A percentile compares a stretch with the other conserved stretches of the same genome.
These are phyloP conservation scores for Entomyzon cyanotis DNA, from an alignment of 2,113 vertebrate species.

Conservation along the genomic window DNA sequence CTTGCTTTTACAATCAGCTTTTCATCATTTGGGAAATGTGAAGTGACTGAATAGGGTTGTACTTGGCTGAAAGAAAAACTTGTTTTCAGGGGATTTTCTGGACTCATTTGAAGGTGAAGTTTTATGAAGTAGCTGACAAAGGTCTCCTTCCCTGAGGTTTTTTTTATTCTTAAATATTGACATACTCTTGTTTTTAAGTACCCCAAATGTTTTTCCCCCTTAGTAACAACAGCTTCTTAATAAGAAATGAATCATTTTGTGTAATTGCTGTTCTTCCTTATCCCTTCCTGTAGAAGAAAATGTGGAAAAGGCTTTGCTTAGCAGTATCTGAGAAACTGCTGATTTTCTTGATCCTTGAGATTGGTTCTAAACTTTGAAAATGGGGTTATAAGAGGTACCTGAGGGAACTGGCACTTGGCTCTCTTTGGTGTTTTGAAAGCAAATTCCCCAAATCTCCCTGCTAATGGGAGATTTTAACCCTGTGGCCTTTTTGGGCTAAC, in stretches of 20 bases:
- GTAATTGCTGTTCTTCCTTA: not conserved
- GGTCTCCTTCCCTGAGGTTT: not conserved
- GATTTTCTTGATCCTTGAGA: not conserved
- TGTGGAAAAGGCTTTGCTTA: not conserved
- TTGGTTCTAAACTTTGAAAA: not conserved
- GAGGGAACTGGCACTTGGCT: not conserved
- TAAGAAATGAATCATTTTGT: not conserved
- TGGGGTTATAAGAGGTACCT: not conserved
- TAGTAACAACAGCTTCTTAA: not conserved
- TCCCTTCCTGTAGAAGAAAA: not conserved
- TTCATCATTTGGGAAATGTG: not conserved
- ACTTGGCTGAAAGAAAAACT: not conserved
- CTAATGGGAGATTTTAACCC: not conserved
- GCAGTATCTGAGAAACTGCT: not conserved
- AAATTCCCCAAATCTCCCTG: not conserved
- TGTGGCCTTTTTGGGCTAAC: not conserved
- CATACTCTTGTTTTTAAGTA: not conserved
- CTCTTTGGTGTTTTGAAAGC: not conserved
- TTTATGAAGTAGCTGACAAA: not conserved
- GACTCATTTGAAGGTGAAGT: not conserved
- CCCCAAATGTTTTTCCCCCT: fast-evolving
- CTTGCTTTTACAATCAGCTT: not conserved
- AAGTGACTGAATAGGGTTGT: not conserved
- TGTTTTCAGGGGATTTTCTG: not conserved
- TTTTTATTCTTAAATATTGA: not conserved